A percentile compares a stretch with the other conserved stretches of the same genome.
Evolutionary conservation across 2,113 vertebrate genomes (phyloP).

Genomic region (pig (Sus scrofa)): DNA sequence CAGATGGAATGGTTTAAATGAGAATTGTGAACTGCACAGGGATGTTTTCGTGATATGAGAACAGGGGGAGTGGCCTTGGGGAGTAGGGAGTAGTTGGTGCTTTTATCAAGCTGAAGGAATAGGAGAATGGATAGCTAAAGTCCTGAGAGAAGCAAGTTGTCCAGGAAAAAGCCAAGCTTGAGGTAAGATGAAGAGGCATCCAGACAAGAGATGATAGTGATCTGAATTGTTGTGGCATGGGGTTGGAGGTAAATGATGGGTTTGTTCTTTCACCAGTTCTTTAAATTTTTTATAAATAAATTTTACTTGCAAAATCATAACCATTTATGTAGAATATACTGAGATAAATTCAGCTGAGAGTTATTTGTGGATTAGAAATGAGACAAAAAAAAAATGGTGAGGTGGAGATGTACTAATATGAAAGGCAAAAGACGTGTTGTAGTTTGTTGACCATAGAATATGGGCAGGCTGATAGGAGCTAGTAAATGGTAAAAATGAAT

Average conservation of each 20-base stretch:
- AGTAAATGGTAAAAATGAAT: slow-evolving; percentile 13
- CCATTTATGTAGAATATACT: not conserved
- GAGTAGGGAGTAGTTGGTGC: not conserved
- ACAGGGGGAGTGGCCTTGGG: not conserved
- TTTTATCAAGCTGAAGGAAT: not conserved
- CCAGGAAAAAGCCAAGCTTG: not conserved
- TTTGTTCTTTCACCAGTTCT: slow-evolving; percentile 29
- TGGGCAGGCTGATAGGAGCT: not conserved
- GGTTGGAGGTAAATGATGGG: slow-evolving; percentile 33
- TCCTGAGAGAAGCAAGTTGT: not conserved
- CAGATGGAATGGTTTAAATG: not conserved
- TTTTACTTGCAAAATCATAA: slow-evolving; percentile 45
- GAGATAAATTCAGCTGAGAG: slow-evolving; percentile 1
- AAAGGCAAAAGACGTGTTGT: not conserved
- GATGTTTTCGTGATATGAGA: slow-evolving; percentile 9
- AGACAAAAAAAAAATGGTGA: slow-evolving; percentile 20
- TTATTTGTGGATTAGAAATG: slow-evolving; percentile 44
- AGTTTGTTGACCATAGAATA: slow-evolving; percentile 21
- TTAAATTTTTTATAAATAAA: slow-evolving; percentile 48
- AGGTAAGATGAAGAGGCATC: not conserved
- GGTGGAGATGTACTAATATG: not conserved
- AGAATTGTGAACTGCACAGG: not conserved
- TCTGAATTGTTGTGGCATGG: not conserved
- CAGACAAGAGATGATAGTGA: not conserved
- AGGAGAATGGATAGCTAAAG: slow-evolving; percentile 14